A percentile compares a stretch with the other conserved stretches of the same genome.
These are phyloP conservation scores for Cryptoblepharus egeriae DNA, from an alignment of 2,797 vertebrate genomes.

Conservation along the genomic window DNA sequence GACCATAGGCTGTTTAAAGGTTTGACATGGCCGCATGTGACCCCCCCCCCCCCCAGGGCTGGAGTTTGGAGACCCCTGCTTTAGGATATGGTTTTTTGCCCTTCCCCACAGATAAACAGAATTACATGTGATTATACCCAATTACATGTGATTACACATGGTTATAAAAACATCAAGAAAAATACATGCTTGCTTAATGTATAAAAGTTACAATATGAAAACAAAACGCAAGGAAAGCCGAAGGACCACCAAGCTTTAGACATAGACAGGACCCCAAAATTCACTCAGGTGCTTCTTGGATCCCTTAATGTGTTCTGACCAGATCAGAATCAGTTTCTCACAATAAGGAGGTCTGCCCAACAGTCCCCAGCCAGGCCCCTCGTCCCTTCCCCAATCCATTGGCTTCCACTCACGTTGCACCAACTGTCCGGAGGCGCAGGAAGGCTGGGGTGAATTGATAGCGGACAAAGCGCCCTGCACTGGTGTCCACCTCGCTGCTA, in stretches of 20 bases:
- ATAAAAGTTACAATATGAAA: no score
- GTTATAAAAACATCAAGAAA: not conserved
- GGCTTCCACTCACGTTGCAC: conserved; percentile 88
- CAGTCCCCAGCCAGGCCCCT: not conserved
- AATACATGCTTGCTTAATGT: not conserved
- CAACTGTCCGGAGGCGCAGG: conserved; percentile 92
- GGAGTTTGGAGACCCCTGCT: no score
- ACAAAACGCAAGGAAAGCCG: no score
- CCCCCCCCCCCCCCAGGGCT: no score
- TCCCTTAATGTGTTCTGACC: not conserved
- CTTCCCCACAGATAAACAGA: not conserved
- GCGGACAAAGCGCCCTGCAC: conserved; percentile 94
- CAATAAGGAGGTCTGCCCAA: rapidly evolving
- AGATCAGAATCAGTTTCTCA: not conserved
- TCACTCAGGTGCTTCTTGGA: not conserved
- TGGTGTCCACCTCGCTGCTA: conserved; percentile 83
- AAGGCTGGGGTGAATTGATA: conserved; percentile 99
- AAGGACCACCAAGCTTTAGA: not conserved
- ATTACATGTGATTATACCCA: no score
- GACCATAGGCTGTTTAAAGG: no score
- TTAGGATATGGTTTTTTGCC: not conserved
- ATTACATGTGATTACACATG: not conserved
- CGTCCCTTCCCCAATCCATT: not conserved
- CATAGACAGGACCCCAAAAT: not conserved
- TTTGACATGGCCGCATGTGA: no score